These are phyloP conservation scores for Electrophaes corylata DNA, from an alignment of 2,888 invertebrate genomes.

Conservation along the genomic window DNA sequence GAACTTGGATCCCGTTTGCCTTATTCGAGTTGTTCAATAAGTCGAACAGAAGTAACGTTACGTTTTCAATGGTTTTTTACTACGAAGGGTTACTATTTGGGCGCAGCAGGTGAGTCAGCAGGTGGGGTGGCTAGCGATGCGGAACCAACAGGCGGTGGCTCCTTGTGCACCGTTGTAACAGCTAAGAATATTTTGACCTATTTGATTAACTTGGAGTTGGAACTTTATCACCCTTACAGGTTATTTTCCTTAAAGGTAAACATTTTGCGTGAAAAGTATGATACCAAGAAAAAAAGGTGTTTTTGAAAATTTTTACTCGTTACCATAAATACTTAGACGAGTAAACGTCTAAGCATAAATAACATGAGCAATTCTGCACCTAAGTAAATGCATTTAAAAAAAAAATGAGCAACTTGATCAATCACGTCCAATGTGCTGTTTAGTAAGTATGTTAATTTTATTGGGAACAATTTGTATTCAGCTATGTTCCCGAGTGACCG, in stretches of 20 bases:
- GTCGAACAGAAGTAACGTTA: neutral
- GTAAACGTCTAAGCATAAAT: too few relatives aligned
- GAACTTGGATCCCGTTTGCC: too few relatives aligned
- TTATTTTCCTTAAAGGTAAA: too few relatives aligned
- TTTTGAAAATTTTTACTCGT: too few relatives aligned
- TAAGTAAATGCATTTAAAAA: neutral
- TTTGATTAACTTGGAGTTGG: conserved; percentile 9
- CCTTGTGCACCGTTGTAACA: conserved; percentile 39
- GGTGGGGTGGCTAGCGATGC: conserved; percentile 75
- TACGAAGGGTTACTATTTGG: conserved; percentile 48
- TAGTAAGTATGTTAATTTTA: conserved; percentile 44
- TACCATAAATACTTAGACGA: too few relatives aligned
- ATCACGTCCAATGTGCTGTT: conserved; percentile 27
- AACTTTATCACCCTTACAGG: neutral
- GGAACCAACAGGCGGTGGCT: conserved; percentile 62
- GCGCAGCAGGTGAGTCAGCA: conserved; percentile 78
- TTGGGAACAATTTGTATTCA: conserved; percentile 64
- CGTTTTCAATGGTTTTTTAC: neutral
- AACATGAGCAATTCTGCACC: too few relatives aligned
- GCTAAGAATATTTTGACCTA: conserved; percentile 27
- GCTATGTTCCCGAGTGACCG: conserved; percentile 75
- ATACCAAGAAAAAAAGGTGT: too few relatives aligned
- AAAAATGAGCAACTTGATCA: conserved; percentile 1
- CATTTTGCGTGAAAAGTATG: too few relatives aligned
- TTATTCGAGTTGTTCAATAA: too few relatives aligned